Evolutionary conservation across 2,797 vertebrate species (phyloP).

Genomic region (Silurus lanzhouensis): DNA sequence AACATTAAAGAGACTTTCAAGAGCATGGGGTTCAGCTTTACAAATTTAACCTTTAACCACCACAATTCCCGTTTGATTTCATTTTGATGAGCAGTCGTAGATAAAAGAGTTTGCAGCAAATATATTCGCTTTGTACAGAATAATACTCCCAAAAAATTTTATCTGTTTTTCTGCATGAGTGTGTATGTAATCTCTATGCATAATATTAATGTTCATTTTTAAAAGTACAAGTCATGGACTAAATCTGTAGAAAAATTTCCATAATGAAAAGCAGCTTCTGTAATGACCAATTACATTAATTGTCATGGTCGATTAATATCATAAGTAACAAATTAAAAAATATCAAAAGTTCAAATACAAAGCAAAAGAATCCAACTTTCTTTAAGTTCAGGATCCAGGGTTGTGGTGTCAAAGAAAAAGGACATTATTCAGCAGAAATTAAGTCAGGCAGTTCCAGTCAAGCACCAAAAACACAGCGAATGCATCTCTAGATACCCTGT

Average conservation of each 20-base stretch:
- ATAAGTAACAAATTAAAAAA: too few species aligned
- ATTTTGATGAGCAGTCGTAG: conserved; percentile 1
- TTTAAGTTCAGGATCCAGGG: too few species aligned
- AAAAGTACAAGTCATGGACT: too few species aligned
- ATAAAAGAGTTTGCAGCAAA: background rate
- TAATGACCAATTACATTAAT: too few species aligned
- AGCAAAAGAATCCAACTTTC: too few species aligned
- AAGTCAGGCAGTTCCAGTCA: too few species aligned
- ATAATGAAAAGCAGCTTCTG: background rate
- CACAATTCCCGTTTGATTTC: background rate
- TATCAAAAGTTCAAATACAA: too few species aligned
- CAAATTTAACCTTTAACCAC: conserved; percentile 9
- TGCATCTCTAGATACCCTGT: too few species aligned
- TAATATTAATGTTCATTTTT: background rate
- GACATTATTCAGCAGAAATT: too few species aligned
- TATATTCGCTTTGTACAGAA: background rate
- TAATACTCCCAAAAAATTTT: background rate
- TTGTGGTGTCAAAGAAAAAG: too few species aligned
- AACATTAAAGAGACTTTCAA: background rate
- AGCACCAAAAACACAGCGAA: too few species aligned
- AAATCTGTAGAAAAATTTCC: background rate
- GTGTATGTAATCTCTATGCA: background rate
- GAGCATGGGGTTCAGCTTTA: background rate
- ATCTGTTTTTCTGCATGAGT: background rate
- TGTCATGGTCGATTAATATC: too few species aligned